Base-by-base conservation (phyloP, 1,140 invertebrate species). In the Drosophila pseudoananassae region DNA sequence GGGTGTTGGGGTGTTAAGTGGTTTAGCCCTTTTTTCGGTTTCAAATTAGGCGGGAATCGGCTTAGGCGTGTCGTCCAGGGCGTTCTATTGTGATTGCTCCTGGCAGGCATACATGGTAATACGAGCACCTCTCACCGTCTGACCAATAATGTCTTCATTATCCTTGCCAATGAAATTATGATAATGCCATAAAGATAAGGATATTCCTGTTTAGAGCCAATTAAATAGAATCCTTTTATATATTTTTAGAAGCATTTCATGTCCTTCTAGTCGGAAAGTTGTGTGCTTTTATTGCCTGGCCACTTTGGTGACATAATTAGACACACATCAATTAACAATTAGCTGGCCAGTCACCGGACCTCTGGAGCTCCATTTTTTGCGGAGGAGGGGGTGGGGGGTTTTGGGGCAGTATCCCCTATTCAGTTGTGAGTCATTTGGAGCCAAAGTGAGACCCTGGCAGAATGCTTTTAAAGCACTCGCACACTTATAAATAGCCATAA, bases 1-100 rank as follows among this genome's bases (percentile, higher is more conserved):
- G 85, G 81, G 85, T 88, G 83, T 87, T 87, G 82, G 83, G 83
- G 83, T 90, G 85, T 90, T 90, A 90, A 90, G 85, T 90, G 85
- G 85, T 90, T 82, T 85, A 89, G 77, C 84, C 85, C 76, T 87
- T 87, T 85, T 75, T 56, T 76, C 14, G 53, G 74, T 82, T 65
- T 87, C 83, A 82, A 87, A 88, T 87, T 82, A 88, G 82, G 79
- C 81, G 82, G 60, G 78, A 84, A 84, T 84, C 81, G 82, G 82
- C 78, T 87, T 88, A 88, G 81, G 77, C 65, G 58, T 84, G 76
- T 79, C 60, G 54, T 69, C 75, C 50, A 56, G 73, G 81, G 81
- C 81, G 81, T 84, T 81, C 81, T 81, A 84, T 84, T 84, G 73
- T 84, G 81, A 81, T 69, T 54, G 1, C 20, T 20, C 3, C 20